A percentile compares a stretch with the other conserved stretches of the same genome.
Conservation (phyloP, 2,797 vertebrate species). For the Xenopus petersii region DNA sequence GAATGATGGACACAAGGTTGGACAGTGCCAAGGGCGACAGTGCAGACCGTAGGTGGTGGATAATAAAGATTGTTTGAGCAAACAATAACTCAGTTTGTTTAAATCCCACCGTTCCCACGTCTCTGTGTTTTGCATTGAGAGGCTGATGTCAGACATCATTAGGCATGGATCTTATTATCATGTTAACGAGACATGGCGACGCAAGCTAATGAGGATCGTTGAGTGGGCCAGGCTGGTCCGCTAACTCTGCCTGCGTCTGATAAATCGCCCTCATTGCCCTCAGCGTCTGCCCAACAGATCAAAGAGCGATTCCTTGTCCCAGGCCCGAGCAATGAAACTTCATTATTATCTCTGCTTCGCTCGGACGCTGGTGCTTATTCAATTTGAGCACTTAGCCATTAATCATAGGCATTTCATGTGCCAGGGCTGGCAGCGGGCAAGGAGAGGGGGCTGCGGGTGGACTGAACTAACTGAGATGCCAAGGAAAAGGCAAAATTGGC, state of each 20-base stretch:
- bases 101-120: too few relatives aligned
- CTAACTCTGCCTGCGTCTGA: not conserved
- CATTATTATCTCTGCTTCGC: not conserved
- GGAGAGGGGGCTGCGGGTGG: too few relatives aligned
- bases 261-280: not conserved
- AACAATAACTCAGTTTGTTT: too few relatives aligned
- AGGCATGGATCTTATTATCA: slow-evolving; percentile 25
- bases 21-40: too few relatives aligned
- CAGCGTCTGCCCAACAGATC: not conserved
- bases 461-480: too few relatives aligned
- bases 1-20: too few relatives aligned
- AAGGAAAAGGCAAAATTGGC: too few relatives aligned
- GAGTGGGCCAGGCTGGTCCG: not conserved
- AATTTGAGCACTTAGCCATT: not conserved
- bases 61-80: too few relatives aligned
- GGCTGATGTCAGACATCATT: slow-evolving; percentile 14
- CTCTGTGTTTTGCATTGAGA: not conserved
- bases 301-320: not conserved
- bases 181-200: slow-evolving; percentile 10
- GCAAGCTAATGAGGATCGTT: slow-evolving; percentile 11
- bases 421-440: too few relatives aligned
- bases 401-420: too few relatives aligned
- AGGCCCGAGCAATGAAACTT: not conserved
- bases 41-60: too few relatives aligned
- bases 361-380: not conserved